Base-by-base conservation (phyloP, 1,140 invertebrate genomes). In the Paramacrobiotus metropolitanus region DNA sequence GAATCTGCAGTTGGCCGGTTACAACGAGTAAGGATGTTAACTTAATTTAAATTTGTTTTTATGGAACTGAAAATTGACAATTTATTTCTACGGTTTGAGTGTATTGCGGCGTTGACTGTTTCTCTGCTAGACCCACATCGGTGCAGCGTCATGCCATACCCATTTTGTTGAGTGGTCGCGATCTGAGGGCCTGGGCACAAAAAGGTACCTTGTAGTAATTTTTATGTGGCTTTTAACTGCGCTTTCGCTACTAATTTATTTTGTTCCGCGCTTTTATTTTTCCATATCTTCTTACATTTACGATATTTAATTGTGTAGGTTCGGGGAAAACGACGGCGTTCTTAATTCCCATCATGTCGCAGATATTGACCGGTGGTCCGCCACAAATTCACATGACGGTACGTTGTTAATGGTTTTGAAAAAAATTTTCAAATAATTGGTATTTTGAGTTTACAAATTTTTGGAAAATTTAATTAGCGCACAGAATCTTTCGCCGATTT, bases 301-400 rank as follows among this genome's bases (percentile, higher is more conserved):
- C n/a, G n/a, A n/a, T n/a, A n/a, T n/a, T n/a, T n/a, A n/a, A n/a
- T n/a, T n/a, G n/a, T 61, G 21, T 31, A 73, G 86, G 87, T 60
- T 87, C 85, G 68, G 91, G 91, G 64, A 97, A 96, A 77, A 96
- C 92, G 60, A 92, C 92, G 65, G 92, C 92, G 64, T 97, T 96
- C 73, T 75, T 96, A 67, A 82, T 96, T 70, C 93, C 92, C 64
- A 91, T 96, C 68, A 78, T 97, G 64, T 93, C 95, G 77, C 85
- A 88, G 74, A 87, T 96, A 75, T 92, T 89, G 70, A 83, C 87
- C 72, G 76, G 79, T 72, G 82, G 87, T 68, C 73, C 72, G 9
- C 62, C 66, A 65, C 64, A 62, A 61, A 65, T 62, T 44, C 65
- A 30, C 63, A 62, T 44, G 40, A 28, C 59, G 66, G 67, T 68